Conservation (phyloP, 1,140 invertebrate genomes). For the Aphelenchoides fujianensis region DNA sequence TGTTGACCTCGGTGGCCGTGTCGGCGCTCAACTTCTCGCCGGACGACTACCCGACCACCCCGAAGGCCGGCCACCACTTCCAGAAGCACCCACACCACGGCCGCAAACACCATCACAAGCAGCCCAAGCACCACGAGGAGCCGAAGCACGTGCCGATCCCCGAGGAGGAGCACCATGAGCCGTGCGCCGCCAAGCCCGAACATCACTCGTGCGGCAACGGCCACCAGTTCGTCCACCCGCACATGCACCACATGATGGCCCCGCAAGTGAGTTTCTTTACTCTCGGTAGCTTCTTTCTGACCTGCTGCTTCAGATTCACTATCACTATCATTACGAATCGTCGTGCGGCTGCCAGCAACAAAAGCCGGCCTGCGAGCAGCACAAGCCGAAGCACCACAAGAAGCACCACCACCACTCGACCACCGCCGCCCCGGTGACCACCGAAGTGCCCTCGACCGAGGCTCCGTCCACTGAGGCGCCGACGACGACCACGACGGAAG, state of each 20-base stretch:
- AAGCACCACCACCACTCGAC: not conserved
- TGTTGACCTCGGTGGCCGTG: not conserved
- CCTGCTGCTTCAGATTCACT: constrained; percentile 10
- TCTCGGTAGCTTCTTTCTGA: no score
- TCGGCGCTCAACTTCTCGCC: not conserved
- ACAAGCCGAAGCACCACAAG: not conserved
- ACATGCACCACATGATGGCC: not conserved
- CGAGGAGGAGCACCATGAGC: not conserved
- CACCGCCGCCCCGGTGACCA: not conserved
- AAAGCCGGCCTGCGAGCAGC: not conserved
- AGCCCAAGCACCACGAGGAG: not conserved
- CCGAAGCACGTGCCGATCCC: not conserved
- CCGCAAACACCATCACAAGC: not conserved
- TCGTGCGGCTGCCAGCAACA: not conserved
- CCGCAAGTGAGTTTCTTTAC: not conserved
- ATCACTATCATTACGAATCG: not conserved
- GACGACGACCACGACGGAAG: no score
- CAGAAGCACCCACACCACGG: not conserved
- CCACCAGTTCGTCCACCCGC: no score
- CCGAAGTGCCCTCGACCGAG: not conserved
- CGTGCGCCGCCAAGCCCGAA: not conserved
- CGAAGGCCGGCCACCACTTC: not conserved
- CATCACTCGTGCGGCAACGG: no score
- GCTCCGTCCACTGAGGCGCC: not conserved
- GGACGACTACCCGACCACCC: not conserved